A percentile compares a stretch with the other conserved stretches of the same genome.
Evolutionary conservation across 1,140 invertebrate genomes (phyloP).

Genomic region (Pristionchus pacificus): DNA sequence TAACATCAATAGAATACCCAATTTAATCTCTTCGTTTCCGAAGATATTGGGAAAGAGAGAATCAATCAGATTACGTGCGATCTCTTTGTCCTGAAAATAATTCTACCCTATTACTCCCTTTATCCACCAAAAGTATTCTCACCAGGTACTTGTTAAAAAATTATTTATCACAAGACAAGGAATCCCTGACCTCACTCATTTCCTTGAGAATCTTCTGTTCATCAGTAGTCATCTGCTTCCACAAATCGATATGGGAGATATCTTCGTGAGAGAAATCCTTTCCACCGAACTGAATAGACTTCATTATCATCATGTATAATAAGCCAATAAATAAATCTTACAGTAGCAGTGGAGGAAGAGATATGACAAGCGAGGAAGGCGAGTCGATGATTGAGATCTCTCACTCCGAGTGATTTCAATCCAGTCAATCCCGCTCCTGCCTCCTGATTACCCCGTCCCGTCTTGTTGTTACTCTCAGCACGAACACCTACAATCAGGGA

Average conservation of each 20-base stretch:
- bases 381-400: conserved; percentile 89
- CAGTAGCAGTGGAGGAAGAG: conserved; percentile 69
- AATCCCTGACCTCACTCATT: conserved; percentile 77
- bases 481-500: background rate
- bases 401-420: conserved; percentile 84
- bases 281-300: conserved; percentile 61
- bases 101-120: too few species aligned
- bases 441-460: conserved; percentile 30
- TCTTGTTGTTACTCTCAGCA: background rate
- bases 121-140: too few species aligned
- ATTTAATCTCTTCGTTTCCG: conserved; percentile 92
- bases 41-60: conserved; percentile 95
- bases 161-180: background rate
- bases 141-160: too few species aligned
- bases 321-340: conserved; percentile 24
- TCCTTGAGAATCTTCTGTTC: conserved; percentile 95
- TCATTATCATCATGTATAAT: conserved; percentile 14
- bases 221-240: conserved; percentile 84
- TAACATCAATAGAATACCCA: conserved; percentile 86
- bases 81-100: conserved; percentile 65
- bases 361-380: conserved; percentile 91
- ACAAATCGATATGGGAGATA: conserved; percentile 81
- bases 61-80: conserved; percentile 84
- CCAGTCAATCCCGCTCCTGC: conserved; percentile 82
- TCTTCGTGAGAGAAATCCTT: conserved; percentile 68